Evolutionary conservation across 2,113 vertebrate species (phyloP).

Genomic region (Stomatorhinus ivindoensis): DNA sequence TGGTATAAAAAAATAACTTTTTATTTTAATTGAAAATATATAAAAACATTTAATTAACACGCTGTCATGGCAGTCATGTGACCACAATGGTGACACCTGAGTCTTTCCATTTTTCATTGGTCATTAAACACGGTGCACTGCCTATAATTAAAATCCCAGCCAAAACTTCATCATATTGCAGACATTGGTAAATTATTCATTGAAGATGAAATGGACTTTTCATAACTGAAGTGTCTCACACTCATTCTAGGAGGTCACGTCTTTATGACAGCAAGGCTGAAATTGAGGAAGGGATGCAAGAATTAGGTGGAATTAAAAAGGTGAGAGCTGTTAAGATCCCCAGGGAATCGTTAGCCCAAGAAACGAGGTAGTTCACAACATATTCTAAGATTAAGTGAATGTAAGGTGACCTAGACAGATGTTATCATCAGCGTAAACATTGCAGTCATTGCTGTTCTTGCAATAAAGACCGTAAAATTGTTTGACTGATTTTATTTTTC

Average conservation of each 20-base stretch:
- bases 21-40: background rate
- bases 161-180: background rate
- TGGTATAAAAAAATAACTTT: background rate
- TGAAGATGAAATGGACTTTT: slow-evolving; percentile 17
- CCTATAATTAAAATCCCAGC: slow-evolving; percentile 11
- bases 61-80: background rate
- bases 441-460: background rate
- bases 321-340: background rate
- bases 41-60: background rate
- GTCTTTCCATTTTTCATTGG: background rate
- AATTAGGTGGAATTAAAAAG: background rate
- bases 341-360: background rate
- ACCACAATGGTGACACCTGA: background rate
- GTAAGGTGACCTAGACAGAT: background rate
- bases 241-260: background rate
- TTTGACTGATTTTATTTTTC: background rate
- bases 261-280: background rate
- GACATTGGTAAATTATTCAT: slow-evolving; percentile 17
- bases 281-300: background rate
- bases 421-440: background rate
- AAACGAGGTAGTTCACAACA: slow-evolving; percentile 6
- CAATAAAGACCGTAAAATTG: background rate
- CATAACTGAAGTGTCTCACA: background rate
- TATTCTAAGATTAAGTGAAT: background rate
- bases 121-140: slow-evolving; percentile 4